Conservation (phyloP, 1,140 invertebrate species). For the Phortica variegata region DNA sequence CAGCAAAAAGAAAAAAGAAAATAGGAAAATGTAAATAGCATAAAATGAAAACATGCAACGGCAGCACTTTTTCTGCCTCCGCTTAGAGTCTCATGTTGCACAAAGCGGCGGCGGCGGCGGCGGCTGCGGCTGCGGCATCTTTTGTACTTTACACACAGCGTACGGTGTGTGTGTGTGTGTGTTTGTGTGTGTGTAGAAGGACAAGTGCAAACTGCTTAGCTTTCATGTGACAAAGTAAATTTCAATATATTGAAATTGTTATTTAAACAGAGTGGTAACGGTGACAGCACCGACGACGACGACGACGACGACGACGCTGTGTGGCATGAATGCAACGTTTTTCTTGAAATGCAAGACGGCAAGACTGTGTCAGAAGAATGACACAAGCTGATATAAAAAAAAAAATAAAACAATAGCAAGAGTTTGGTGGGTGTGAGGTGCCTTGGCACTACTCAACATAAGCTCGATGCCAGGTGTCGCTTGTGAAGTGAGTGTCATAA, state of each 20-base stretch:
- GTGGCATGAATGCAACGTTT: conserved; percentile 11
- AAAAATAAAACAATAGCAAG: too few species aligned
- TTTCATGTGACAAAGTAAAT: conserved; percentile 55
- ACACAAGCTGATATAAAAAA: too few species aligned
- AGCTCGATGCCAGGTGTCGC: conserved; percentile 13
- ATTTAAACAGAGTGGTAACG: conserved; percentile 50
- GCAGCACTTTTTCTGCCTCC: conserved; percentile 41
- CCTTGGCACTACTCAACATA: neutral
- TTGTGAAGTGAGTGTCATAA: conserved; percentile 52
- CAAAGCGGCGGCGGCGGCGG: conserved; percentile 11
- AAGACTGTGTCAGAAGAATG: too few species aligned
- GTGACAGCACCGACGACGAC: conserved; percentile 4
- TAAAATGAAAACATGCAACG: conserved; percentile 47
- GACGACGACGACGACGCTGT: neutral
- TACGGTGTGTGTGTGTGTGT: conserved; percentile 3
- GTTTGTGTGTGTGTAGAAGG: conserved; percentile 3
- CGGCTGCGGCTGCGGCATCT: neutral
- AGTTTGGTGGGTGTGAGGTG: neutral
- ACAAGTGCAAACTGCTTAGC: conserved; percentile 51
- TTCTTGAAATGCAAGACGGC: neutral
- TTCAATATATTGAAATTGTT: conserved; percentile 55
- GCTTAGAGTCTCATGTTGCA: conserved; percentile 22
- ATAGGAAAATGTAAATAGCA: conserved; percentile 51
- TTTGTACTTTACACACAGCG: neutral
- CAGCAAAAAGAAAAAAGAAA: conserved; percentile 22